These are phyloP conservation scores for Lepus americanus DNA, from an alignment of 2,113 vertebrate species.

Conservation along the genomic window DNA sequence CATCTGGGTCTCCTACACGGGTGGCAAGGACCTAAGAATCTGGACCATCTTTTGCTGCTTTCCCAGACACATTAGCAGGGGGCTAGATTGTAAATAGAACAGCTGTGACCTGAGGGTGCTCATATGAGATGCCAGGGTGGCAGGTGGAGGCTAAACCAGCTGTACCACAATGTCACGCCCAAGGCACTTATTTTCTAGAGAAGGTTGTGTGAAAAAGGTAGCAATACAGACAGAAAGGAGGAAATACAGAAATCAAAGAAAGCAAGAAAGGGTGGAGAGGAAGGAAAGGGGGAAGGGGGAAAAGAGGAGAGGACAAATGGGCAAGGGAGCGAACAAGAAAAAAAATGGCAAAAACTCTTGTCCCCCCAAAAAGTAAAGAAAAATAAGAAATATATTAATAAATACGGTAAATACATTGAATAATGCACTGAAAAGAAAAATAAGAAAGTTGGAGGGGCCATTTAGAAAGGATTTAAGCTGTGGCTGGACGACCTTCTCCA, in stretches of 20 bases:
- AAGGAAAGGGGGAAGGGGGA: neutral
- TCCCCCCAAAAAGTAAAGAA: neutral
- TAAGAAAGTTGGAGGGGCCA: neutral
- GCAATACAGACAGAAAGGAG: neutral
- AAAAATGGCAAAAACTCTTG: rapidly evolving
- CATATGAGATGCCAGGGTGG: too few relatives aligned
- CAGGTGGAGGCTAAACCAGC: too few relatives aligned
- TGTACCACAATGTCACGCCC: too few relatives aligned
- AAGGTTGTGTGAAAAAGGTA: neutral
- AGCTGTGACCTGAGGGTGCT: too few relatives aligned
- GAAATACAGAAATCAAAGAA: neutral
- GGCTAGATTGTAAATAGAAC: too few relatives aligned
- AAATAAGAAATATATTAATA: neutral
- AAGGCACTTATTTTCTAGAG: neutral
- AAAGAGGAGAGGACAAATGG: neutral
- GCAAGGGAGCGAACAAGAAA: neutral
- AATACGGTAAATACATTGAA: neutral
- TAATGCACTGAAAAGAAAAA: neutral
- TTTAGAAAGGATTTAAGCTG: neutral
- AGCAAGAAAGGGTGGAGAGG: too few relatives aligned
- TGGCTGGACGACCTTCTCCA: neutral
- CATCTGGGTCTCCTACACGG: too few relatives aligned
- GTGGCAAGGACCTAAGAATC: too few relatives aligned
- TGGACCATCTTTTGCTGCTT: too few relatives aligned
- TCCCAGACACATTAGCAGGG: too few relatives aligned